A percentile compares a stretch with the other conserved stretches of the same genome.
Conservation (phyloP, 2,113 vertebrate genomes). For the Tenrec ecaudatus region DNA sequence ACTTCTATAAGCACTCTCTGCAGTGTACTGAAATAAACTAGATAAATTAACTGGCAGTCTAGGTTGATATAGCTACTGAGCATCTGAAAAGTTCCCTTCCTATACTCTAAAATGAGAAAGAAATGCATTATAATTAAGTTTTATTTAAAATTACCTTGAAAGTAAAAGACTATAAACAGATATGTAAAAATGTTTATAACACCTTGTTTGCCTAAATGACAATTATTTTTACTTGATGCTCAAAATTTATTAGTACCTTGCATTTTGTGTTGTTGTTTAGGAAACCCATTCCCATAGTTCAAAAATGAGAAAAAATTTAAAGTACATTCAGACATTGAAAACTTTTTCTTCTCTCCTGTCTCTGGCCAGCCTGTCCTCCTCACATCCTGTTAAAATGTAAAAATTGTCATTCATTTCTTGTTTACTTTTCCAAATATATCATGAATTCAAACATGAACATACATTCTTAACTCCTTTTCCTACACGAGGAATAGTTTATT, state of each 20-base stretch:
- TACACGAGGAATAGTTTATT: neutral
- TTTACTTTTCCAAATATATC: neutral
- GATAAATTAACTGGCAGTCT: neutral
- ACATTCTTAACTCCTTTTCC: neutral
- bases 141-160: conserved; percentile 20
- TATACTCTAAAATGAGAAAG: neutral
- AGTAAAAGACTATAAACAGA: neutral
- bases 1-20: neutral
- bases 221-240: neutral
- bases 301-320: neutral
- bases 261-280: neutral
- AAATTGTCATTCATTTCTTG: neutral
- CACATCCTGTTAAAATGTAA: neutral
- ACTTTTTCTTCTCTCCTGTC: neutral
- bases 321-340: neutral
- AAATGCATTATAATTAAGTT: neutral
- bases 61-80: neutral
- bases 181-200: neutral
- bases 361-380: neutral
- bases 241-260: neutral
- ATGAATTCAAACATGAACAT: neutral
- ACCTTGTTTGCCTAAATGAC: neutral
- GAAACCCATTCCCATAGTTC: neutral
- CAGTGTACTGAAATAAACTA: neutral
- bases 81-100: neutral